Conservation (phyloP, 2,113 vertebrate genomes). For the Myrmophylax atrothorax region DNA sequence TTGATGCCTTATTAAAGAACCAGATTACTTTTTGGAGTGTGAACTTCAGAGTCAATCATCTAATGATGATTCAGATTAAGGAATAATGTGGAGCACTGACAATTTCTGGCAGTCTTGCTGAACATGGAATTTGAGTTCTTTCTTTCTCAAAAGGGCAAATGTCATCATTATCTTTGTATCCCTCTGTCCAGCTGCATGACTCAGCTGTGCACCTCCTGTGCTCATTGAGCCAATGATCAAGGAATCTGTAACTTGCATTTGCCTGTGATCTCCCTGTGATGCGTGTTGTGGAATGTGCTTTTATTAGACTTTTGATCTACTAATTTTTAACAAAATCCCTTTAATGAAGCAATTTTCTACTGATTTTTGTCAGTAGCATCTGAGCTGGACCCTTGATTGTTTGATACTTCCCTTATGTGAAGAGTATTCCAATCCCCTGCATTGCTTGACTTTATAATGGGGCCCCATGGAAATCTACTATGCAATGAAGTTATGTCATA, state of each 20-base stretch:
- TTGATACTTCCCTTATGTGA: background rate
- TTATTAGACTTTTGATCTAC: background rate
- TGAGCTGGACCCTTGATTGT: background rate
- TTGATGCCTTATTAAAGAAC: slow-evolving; percentile 9
- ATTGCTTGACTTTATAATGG: background rate
- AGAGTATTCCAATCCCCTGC: fast-evolving
- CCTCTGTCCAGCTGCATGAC: background rate
- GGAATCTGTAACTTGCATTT: background rate
- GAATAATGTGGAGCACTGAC: background rate
- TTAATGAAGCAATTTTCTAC: background rate
- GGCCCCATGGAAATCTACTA: background rate
- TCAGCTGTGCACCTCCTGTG: background rate
- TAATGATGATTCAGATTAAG: slow-evolving; percentile 14
- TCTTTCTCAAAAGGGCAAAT: background rate
- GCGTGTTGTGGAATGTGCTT: background rate
- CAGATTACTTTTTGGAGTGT: background rate
- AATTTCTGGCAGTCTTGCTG: background rate
- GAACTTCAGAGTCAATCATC: slow-evolving; percentile 11
- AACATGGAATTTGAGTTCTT: background rate
- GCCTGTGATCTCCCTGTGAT: background rate
- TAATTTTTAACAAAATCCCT: background rate
- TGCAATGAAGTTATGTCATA: background rate
- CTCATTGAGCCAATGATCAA: background rate
- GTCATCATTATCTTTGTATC: background rate
- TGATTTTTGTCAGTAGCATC: background rate